Percentiles rank a stretch among this genome's conserved stretches.
phyloP scores from a whole-genome alignment of 2,797 vertebrate genomes.

The Acridotheres tristis region DNA sequence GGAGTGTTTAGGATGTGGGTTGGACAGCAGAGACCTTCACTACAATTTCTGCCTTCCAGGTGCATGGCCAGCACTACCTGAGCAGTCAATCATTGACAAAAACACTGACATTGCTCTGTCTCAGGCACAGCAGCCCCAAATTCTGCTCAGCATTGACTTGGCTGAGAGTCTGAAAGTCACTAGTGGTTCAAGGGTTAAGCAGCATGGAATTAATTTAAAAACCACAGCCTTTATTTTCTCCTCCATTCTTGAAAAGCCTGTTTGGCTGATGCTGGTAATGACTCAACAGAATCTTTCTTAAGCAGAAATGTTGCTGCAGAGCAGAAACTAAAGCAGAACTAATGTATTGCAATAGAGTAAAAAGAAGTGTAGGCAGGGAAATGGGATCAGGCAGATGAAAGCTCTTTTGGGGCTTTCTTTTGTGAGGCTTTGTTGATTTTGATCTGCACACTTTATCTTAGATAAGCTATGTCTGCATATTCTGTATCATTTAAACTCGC shows the following conservation, averaged over 20 bases:
- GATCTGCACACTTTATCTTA: conserved; percentile 9
- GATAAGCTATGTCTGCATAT: conserved; percentile 20
- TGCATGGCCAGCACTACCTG: not conserved
- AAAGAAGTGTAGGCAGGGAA: conserved; percentile 51
- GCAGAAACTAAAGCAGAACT: conserved; percentile 56
- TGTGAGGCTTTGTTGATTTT: conserved; percentile 48
- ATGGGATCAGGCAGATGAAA: conserved; percentile 42
- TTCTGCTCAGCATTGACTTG: not conserved
- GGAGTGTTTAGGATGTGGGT: not conserved
- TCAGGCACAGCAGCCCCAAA: not conserved
- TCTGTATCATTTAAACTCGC: conserved; percentile 3
- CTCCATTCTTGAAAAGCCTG: conserved; percentile 70
- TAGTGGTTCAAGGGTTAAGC: conserved; percentile 61
- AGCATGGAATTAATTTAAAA: conserved; percentile 56
- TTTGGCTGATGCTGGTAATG: conserved; percentile 62
- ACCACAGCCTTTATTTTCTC: conserved; percentile 64
- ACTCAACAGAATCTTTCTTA: conserved; percentile 67
- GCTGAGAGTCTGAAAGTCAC: conserved; percentile 11
- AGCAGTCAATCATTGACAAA: not conserved
- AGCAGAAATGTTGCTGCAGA: conserved; percentile 23
- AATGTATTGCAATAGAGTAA: not conserved
- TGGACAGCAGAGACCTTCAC: not conserved
- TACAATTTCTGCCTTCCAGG: not conserved
- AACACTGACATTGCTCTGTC: not conserved
- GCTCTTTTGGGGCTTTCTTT: conserved; percentile 41